phyloP scores from a whole-genome alignment of 2,888 invertebrate genomes.

The Trachelus iudaicus region DNA sequence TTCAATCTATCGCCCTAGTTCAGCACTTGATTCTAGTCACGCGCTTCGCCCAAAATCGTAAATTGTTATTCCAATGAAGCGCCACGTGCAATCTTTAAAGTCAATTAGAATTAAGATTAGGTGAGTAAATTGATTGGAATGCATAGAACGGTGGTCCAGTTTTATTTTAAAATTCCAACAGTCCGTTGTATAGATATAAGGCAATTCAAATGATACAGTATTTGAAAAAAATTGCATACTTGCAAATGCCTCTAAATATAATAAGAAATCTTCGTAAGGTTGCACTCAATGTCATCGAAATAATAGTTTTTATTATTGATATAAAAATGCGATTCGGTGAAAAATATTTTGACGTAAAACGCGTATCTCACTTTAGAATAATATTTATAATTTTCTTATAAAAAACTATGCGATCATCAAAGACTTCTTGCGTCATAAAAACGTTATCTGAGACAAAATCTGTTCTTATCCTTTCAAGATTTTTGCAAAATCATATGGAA shows the following conservation, averaged over 20 bases:
- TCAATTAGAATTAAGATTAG: conserved; percentile 6
- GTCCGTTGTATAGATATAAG: not conserved
- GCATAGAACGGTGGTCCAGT: not conserved
- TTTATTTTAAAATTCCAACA: not conserved
- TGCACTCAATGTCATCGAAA: not conserved
- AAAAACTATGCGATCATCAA: not conserved
- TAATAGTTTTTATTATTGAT: not conserved
- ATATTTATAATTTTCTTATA: not conserved
- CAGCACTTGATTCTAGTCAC: conserved; percentile 13
- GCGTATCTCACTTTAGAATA: not conserved
- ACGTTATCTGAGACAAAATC: not conserved
- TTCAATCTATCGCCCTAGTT: conserved; percentile 12
- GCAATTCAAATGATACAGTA: not conserved
- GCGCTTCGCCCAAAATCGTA: conserved; percentile 7
- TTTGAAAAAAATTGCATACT: not conserved
- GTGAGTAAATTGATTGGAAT: not conserved
- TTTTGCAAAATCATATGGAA: not conserved
- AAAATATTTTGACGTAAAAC: not conserved
- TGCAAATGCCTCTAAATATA: not conserved
- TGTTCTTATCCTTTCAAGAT: not conserved
- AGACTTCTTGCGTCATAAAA: not conserved
- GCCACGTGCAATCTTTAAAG: conserved; percentile 10
- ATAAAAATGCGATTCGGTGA: not conserved
- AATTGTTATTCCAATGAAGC: conserved; percentile 12
- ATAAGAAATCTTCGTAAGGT: not conserved